These are phyloP conservation scores for Anoplius nigerrimus DNA, from an alignment of 2,888 invertebrate species.

Conservation along the genomic window DNA sequence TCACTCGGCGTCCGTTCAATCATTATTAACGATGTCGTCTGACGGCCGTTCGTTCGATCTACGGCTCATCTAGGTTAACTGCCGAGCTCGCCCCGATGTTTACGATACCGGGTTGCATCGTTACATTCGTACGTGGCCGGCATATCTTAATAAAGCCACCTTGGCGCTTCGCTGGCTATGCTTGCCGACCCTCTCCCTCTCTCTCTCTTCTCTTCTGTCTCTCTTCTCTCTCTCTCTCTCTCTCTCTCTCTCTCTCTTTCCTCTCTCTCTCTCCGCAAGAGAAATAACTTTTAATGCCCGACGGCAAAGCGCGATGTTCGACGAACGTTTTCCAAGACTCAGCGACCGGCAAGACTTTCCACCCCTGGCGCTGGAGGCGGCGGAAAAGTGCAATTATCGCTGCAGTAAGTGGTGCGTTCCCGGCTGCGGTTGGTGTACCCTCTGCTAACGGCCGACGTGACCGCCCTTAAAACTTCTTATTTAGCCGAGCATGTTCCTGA, in stretches of 20 bases:
- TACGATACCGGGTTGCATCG: slow-evolving; percentile 35
- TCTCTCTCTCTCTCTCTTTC: background rate
- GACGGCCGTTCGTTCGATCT: too few species aligned
- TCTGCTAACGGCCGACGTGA: too few species aligned
- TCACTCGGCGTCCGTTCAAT: too few species aligned
- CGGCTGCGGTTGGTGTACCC: too few species aligned
- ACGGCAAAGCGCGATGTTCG: too few species aligned
- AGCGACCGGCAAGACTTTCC: too few species aligned
- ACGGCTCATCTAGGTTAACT: slow-evolving; percentile 46
- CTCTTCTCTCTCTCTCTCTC: background rate
- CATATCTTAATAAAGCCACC: slow-evolving; percentile 38
- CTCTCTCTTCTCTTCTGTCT: background rate
- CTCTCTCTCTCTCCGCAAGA: background rate
- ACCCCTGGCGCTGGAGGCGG: background rate
- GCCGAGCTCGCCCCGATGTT: slow-evolving; percentile 41
- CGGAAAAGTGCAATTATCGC: slow-evolving; percentile 16
- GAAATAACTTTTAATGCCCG: too few species aligned
- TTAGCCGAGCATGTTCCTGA: too few species aligned
- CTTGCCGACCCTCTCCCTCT: background rate
- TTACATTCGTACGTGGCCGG: slow-evolving; percentile 44
- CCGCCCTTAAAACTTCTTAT: too few species aligned
- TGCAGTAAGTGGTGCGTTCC: background rate
- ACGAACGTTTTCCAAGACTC: too few species aligned
- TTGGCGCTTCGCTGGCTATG: too few species aligned
- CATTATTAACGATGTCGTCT: too few species aligned